A percentile compares a stretch with the other conserved stretches of the same genome.
Conservation (phyloP, 2,888 invertebrate species). For the Diadromus collaris region DNA sequence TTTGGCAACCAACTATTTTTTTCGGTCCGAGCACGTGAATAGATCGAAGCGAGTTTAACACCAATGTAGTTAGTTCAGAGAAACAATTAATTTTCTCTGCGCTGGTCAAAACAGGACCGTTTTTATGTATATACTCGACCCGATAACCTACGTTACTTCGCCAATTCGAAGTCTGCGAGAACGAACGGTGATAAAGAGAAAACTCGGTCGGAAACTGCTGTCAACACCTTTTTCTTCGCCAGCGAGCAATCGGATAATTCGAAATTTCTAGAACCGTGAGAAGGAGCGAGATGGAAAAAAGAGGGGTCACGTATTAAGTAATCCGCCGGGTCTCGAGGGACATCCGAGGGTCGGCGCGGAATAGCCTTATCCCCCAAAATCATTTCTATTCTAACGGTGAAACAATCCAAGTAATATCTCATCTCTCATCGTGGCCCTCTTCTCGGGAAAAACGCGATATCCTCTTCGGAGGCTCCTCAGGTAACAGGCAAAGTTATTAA, state of each 20-base stretch:
- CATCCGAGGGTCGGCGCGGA: conserved; percentile 33
- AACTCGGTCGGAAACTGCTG: background rate
- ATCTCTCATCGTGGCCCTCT: conserved; percentile 47
- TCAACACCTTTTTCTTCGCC: background rate
- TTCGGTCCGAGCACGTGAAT: too few relatives aligned
- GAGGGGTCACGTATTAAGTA: conserved; percentile 57
- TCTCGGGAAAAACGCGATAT: conserved; percentile 2
- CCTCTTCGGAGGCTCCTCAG: conserved; percentile 19
- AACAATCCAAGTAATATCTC: conserved; percentile 64
- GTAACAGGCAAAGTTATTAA: conserved; percentile 3
- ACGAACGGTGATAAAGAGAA: background rate
- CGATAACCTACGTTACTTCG: background rate
- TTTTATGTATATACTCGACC: background rate
- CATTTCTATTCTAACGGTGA: conserved; percentile 63
- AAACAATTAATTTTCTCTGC: too few relatives aligned
- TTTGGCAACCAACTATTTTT: too few relatives aligned
- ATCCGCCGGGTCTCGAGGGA: conserved; percentile 40
- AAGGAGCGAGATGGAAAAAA: conserved; percentile 16
- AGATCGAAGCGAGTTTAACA: too few relatives aligned
- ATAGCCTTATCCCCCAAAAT: conserved; percentile 41
- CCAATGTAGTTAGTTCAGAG: too few relatives aligned
- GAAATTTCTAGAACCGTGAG: conserved; percentile 14
- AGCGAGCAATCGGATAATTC: conserved; percentile 30
- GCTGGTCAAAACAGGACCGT: too few relatives aligned
- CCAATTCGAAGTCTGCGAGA: background rate